Conservation (phyloP, 2,797 vertebrate genomes). For the Malurus leucopterus region DNA sequence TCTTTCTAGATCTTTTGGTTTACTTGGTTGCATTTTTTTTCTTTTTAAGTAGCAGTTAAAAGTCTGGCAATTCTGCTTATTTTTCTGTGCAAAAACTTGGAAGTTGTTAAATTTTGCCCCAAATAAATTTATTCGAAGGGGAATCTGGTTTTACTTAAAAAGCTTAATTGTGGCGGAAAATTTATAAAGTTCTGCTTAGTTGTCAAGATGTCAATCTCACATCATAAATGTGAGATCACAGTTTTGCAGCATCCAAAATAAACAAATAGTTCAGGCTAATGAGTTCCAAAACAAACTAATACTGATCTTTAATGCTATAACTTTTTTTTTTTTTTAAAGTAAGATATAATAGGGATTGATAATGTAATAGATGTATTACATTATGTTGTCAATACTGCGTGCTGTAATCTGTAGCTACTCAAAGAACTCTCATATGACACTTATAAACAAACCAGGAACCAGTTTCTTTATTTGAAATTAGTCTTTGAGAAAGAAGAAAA, state of each 20-base stretch:
- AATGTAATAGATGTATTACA: background rate
- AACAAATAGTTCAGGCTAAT: background rate
- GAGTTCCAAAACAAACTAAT: constrained; percentile 2
- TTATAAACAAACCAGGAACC: background rate
- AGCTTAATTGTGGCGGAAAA: background rate
- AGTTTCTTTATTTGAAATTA: background rate
- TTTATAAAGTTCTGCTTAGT: background rate
- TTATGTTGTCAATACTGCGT: background rate
- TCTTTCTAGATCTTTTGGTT: background rate
- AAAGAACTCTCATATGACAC: background rate
- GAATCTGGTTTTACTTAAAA: constrained; percentile 6
- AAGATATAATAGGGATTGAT: background rate
- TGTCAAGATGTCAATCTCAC: constrained; percentile 22
- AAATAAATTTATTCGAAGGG: background rate
- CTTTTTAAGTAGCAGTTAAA: background rate
- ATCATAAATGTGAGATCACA: constrained; percentile 37
- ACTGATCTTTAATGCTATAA: background rate
- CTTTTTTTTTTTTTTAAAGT: background rate
- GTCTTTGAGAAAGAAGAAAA: background rate
- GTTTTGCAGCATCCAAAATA: constrained; percentile 24
- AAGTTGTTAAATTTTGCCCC: background rate
- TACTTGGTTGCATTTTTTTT: background rate
- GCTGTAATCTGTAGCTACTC: background rate
- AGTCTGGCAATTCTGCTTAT: background rate
- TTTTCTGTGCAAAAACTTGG: background rate